phyloP scores from a whole-genome alignment of 2,113 vertebrate species.

The Osmerus mordax region DNA sequence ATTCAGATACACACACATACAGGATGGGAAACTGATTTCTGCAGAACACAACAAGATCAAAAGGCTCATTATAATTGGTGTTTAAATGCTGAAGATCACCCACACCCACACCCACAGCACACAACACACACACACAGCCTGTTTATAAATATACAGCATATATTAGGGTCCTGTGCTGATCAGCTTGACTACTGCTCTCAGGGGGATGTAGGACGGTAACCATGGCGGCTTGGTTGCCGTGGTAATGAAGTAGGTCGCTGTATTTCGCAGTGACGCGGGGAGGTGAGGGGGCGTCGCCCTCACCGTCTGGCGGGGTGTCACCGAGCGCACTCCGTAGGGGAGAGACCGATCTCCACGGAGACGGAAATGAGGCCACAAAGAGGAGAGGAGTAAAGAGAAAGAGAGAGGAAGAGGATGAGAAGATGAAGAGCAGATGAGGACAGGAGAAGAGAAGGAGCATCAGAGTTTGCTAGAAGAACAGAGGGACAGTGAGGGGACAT shows the following conservation, averaged over 20 bases:
- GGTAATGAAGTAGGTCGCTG: constrained; percentile 35
- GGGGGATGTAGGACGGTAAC: constrained; percentile 4
- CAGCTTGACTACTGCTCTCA: neutral
- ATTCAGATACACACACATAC: constrained; percentile 37
- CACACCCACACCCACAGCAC: constrained; percentile 42
- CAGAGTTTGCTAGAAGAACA: neutral
- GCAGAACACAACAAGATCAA: constrained; percentile 63
- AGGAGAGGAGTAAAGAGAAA: neutral
- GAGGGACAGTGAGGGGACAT: neutral
- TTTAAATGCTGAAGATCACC: constrained; percentile 20
- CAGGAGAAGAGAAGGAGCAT: neutral
- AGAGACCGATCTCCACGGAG: constrained; percentile 36
- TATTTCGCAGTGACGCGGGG: neutral
- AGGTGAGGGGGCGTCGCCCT: neutral
- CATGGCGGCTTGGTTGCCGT: constrained; percentile 16
- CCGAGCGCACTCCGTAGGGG: constrained; percentile 18
- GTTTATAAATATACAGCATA: constrained; percentile 13
- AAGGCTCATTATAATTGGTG: constrained; percentile 65
- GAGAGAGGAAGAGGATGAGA: neutral
- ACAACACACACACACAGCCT: constrained; percentile 22
- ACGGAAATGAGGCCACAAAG: constrained; percentile 43
- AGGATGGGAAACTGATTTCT: constrained; percentile 60
- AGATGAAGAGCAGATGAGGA: neutral
- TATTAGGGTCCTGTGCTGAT: neutral
- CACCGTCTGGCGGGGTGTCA: constrained; percentile 27